Evolutionary conservation across 2,797 vertebrate species (phyloP).

Genomic region (Danionella dracula): DNA sequence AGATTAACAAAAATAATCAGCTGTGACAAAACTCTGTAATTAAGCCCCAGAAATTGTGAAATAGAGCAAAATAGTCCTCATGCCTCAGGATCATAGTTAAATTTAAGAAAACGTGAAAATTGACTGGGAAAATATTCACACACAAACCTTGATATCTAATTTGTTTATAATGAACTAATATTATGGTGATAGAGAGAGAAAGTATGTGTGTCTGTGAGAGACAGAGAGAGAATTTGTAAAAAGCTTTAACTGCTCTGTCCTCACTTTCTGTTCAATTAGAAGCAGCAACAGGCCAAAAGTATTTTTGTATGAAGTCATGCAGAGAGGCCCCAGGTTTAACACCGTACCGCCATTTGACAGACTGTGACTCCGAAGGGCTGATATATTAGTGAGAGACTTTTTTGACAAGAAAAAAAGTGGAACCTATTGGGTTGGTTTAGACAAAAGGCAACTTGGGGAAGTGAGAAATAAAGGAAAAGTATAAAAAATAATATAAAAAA

Average conservation of each 20-base stretch:
- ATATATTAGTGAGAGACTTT: slow-evolving; percentile 27
- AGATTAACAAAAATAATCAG: neutral
- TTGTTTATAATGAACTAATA: slow-evolving; percentile 42
- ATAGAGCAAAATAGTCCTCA: no score
- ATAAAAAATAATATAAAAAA: slow-evolving; percentile 11
- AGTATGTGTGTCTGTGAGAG: no score
- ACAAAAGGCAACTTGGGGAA: neutral
- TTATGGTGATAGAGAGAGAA: neutral
- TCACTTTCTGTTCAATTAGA: slow-evolving; percentile 41
- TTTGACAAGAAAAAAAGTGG: neutral
- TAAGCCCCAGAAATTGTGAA: no score
- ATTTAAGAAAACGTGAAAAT: no score
- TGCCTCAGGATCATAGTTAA: no score
- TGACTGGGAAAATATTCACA: no score
- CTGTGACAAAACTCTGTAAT: no score
- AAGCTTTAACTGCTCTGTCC: no score
- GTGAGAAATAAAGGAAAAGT: slow-evolving; percentile 4
- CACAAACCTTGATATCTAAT: slow-evolving; percentile 40
- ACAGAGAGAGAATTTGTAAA: no score
- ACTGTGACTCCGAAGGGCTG: slow-evolving; percentile 25
- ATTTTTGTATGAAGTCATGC: slow-evolving; percentile 38
- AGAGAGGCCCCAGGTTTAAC: slow-evolving; percentile 38
- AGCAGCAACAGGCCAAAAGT: slow-evolving; percentile 37
- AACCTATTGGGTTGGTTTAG: neutral
- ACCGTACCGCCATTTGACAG: slow-evolving; percentile 27